Evolutionary conservation across 2,888 invertebrate species (phyloP).

Genomic region (Athripsodes cinereus): DNA sequence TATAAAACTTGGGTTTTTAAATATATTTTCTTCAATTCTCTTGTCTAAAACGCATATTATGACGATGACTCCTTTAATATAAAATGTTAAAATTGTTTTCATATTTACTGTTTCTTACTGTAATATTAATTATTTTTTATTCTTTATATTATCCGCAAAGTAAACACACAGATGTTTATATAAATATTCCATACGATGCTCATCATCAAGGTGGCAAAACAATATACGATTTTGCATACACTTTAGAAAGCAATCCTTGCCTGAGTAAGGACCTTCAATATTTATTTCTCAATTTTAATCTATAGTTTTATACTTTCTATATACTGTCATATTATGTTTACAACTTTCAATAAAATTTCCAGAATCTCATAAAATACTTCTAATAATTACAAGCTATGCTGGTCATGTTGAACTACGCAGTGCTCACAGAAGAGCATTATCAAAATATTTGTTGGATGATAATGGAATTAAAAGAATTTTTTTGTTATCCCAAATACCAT

Average conservation of each 20-base stretch:
- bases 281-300: not conserved
- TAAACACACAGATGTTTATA: too few relatives aligned
- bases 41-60: too few relatives aligned
- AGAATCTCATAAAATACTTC: conserved; percentile 33
- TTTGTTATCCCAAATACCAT: conserved; percentile 56
- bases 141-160: not conserved
- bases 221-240: conserved; percentile 11
- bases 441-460: conserved; percentile 48
- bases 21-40: too few relatives aligned
- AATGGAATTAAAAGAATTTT: conserved; percentile 62
- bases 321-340: not conserved
- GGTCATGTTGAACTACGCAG: conserved; percentile 64
- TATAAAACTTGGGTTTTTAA: not conserved
- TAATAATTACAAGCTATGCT: conserved; percentile 71
- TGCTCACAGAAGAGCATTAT: conserved; percentile 63
- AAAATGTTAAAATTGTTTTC: not conserved
- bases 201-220: not conserved
- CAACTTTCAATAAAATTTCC: not conserved
- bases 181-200: too few relatives aligned
- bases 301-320: not conserved
- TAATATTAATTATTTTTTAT: not conserved
- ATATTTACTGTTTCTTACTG: not conserved
- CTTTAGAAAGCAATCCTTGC: conserved; percentile 15
- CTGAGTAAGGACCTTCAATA: conserved; percentile 4
- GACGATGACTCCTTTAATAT: not conserved